These are phyloP conservation scores for Rhagoletis pomonella DNA, from an alignment of 1,140 invertebrate genomes.

Conservation along the genomic window DNA sequence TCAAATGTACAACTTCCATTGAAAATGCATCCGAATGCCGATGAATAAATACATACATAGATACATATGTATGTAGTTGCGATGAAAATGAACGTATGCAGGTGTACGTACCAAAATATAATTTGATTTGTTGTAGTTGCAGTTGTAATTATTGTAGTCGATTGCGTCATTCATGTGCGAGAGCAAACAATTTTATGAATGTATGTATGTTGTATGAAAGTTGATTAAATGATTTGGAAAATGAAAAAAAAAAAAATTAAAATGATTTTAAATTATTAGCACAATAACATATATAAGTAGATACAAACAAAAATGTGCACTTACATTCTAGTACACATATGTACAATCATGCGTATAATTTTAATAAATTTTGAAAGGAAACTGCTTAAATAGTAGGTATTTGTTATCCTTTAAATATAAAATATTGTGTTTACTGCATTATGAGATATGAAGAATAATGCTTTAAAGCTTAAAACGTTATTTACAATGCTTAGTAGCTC, in stretches of 20 bases:
- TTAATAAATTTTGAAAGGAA: no score
- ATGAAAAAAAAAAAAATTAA: not conserved
- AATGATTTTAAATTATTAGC: not conserved
- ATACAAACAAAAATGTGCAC: not conserved
- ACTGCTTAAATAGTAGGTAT: no score
- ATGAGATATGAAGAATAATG: no score
- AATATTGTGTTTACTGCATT: no score
- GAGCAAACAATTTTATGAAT: not conserved
- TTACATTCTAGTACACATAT: no score
- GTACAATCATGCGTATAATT: no score
- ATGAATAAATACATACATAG: not conserved
- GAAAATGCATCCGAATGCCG: not conserved
- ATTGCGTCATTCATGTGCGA: not conserved
- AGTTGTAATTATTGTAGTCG: conserved; percentile 2
- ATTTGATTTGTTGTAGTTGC: not conserved
- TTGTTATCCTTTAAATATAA: no score
- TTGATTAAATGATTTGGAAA: conserved; percentile 30
- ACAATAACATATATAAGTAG: not conserved
- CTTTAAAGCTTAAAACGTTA: no score
- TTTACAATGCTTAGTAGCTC: no score
- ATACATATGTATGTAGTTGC: not conserved
- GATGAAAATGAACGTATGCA: not conserved
- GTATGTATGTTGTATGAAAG: no score
- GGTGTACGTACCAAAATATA: not conserved
- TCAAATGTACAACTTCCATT: conserved; percentile 73